These are phyloP conservation scores for Eurypyga helias DNA, from an alignment of 2,113 vertebrate species.

Conservation along the genomic window DNA sequence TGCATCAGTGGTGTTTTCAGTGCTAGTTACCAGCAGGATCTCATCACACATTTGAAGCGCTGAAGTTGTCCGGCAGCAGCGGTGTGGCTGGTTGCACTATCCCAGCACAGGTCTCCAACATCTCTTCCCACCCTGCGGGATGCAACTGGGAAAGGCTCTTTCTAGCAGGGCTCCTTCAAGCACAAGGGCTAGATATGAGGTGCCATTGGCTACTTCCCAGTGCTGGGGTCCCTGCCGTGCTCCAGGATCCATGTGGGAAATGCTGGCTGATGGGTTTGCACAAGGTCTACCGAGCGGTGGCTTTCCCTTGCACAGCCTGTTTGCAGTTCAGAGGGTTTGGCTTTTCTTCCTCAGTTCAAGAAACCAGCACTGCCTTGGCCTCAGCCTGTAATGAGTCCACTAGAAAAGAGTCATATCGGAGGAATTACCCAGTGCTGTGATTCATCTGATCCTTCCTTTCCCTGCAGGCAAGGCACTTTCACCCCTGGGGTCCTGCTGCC, in stretches of 20 bases:
- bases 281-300: background rate
- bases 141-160: background rate
- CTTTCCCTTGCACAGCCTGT: background rate
- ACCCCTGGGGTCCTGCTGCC: background rate
- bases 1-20: background rate
- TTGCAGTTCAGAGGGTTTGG: background rate
- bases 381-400: background rate
- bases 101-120: background rate
- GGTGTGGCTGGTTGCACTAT: background rate
- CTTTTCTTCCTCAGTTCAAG: background rate
- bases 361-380: background rate
- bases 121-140: rapidly evolving
- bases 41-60: background rate
- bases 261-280: background rate
- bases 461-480: background rate
- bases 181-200: background rate
- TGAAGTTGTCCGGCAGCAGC: rapidly evolving
- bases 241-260: background rate
- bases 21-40: background rate
- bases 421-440: background rate
- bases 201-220: background rate
- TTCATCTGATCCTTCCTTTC: background rate
- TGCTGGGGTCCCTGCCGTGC: background rate
- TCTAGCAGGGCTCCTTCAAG: background rate
- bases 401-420: background rate